Evolutionary conservation across 2,888 invertebrate genomes (phyloP).

Genomic region (Sinodicranocentrus sp.): DNA sequence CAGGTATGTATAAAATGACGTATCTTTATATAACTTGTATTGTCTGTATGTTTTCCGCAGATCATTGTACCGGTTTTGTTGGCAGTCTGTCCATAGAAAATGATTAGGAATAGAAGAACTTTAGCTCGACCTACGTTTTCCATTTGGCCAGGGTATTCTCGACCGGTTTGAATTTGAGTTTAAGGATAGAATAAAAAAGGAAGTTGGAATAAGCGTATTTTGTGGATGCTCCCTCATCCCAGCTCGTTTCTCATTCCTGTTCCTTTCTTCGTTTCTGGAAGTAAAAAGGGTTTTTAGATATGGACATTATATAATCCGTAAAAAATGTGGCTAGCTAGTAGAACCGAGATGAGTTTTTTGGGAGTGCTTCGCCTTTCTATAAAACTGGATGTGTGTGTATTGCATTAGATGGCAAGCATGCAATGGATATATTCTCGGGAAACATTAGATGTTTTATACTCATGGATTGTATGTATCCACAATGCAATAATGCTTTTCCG

Average conservation of each 20-base stretch:
- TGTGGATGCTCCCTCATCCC: neutral
- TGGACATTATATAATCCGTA: slow-evolving; percentile 8
- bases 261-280: neutral
- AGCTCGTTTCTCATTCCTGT: neutral
- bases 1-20: neutral
- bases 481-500: slow-evolving; percentile 46
- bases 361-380: slow-evolving; percentile 7
- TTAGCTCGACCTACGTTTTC: too few relatives aligned
- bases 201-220: neutral
- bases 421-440: too few relatives aligned
- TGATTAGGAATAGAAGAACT: too few relatives aligned
- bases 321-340: slow-evolving; percentile 10
- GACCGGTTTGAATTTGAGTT: too few relatives aligned
- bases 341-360: neutral
- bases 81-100: slow-evolving; percentile 1
- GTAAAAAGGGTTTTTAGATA: neutral
- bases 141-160: too few relatives aligned
- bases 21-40: neutral
- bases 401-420: too few relatives aligned
- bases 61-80: slow-evolving; percentile 22
- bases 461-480: too few relatives aligned
- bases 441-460: neutral
- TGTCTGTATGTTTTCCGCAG: neutral
- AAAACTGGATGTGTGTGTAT: neutral
- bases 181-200: too few relatives aligned